phyloP scores from a whole-genome alignment of 1,140 invertebrate species.

The Drosophila bocki region DNA sequence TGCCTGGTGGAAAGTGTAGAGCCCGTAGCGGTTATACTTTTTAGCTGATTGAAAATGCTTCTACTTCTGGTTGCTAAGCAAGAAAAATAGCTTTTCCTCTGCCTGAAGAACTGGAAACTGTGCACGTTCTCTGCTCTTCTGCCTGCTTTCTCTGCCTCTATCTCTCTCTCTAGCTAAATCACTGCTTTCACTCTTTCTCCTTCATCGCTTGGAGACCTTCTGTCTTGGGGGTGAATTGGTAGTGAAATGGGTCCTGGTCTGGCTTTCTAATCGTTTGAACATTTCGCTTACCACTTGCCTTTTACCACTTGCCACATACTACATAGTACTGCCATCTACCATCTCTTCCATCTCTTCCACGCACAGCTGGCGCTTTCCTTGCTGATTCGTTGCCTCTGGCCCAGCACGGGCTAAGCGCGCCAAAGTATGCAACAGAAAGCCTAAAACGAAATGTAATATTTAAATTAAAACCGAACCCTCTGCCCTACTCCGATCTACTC shows the following conservation, averaged over 20 bases:
- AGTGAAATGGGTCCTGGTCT: conserved; percentile 17
- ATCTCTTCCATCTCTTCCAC: conserved; percentile 58
- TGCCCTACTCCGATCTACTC: not conserved
- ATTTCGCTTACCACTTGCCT: conserved; percentile 30
- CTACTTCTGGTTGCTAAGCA: conserved; percentile 60
- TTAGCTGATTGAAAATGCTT: conserved; percentile 59
- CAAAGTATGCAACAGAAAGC: conserved; percentile 63
- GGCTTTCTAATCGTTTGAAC: conserved; percentile 36
- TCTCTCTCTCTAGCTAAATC: conserved; percentile 12
- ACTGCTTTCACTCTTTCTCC: conserved; percentile 11
- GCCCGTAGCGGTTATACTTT: conserved; percentile 43
- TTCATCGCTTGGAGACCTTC: not conserved
- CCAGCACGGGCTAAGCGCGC: conserved; percentile 72
- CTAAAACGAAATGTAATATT: conserved; percentile 79
- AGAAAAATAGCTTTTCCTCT: conserved; percentile 36
- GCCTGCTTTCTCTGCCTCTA: conserved; percentile 38
- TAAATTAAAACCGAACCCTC: conserved; percentile 72
- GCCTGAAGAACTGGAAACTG: conserved; percentile 61
- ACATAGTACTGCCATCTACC: conserved; percentile 16
- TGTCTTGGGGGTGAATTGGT: conserved; percentile 3
- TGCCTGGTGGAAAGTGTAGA: conserved; percentile 36
- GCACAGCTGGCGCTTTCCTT: conserved; percentile 80
- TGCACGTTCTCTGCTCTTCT: conserved; percentile 55
- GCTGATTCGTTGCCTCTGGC: conserved; percentile 78
- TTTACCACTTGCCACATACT: conserved; percentile 10